Evolutionary conservation across 1,140 invertebrate genomes (phyloP), one percentile per base, ranked within the genome.

Genomic region (Uloborus diversus): DNA sequence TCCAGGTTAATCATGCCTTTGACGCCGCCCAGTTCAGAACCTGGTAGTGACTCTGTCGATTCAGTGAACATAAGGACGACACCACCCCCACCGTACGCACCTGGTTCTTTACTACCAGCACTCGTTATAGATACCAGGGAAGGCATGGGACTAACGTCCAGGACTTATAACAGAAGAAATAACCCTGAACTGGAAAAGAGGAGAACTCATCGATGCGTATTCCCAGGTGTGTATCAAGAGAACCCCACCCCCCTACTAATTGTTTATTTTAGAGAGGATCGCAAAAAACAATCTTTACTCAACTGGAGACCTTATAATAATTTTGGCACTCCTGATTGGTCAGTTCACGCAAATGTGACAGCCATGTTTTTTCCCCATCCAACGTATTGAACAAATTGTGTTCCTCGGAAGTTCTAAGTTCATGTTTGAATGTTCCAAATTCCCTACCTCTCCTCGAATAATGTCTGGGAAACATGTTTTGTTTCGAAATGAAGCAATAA

Each of bases 141-240:
- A 81, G 83, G 9, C 4, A 35, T n/a, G 85, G n/a, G n/a, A n/a
- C n/a, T n/a, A n/a, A 87, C 51, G 92, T 14, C 11, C 2, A 57
- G 49, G 23, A 14, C 56, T 14, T 97, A 96, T 88, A 97, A 98
- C 88, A 90, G 96, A 81, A 90, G 96, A 83, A 98, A 98, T 87
- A 98, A 98, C 88, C 96, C 96, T 0, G 96, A 98, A 86, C 87
- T 98, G 79, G 96, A 98, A 86, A 97, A 97, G 87, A 89, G 96
- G 82, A 87, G 96, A 85, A 95, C 97, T 82, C 96, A 98, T 86
- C 95, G 95, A 86, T 98, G 96, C 89, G 93, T 96, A 89, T 98
- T 95, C 87, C 91, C 94, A 84, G 94, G 96, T 96, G 88, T 91
- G 89, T 84, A 27, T 28, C 7, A 17, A 30, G 75, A 0, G 7